phyloP scores from a whole-genome alignment of 2,113 vertebrate genomes.

The Ia io region DNA sequence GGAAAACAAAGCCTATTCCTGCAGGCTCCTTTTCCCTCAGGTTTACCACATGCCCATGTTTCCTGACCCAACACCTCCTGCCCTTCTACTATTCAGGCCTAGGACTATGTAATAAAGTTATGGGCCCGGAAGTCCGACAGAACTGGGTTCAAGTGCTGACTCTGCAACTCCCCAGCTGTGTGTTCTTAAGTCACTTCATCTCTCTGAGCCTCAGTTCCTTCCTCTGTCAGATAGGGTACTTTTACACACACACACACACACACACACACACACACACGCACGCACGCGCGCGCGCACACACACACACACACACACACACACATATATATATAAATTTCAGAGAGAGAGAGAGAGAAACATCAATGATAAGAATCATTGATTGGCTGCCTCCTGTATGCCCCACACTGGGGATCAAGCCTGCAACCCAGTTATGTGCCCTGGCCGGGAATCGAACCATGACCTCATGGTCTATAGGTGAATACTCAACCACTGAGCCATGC shows the following conservation, averaged over 20 bases:
- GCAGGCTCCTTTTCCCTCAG: neutral
- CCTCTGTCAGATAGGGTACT: neutral
- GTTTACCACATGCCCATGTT: neutral
- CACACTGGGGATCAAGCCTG: too few species aligned
- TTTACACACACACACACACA: neutral
- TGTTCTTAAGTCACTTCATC: neutral
- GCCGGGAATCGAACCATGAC: too few species aligned
- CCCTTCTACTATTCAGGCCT: neutral
- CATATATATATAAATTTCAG: too few species aligned
- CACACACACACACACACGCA: too few species aligned
- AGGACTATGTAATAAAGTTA: neutral
- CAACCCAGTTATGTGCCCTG: too few species aligned
- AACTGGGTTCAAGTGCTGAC: neutral
- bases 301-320: too few species aligned
- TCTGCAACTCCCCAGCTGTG: neutral
- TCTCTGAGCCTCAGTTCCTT: constrained; percentile 4
- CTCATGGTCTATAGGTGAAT: too few species aligned
- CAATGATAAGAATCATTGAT: too few species aligned
- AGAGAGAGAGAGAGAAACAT: too few species aligned
- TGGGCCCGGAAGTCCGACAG: neutral
- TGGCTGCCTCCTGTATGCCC: too few species aligned
- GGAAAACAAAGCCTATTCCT: neutral
- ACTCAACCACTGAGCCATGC: too few species aligned
- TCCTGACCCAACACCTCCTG: neutral
- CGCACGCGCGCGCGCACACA: too few species aligned